Conservation (phyloP, 2,888 invertebrate genomes). For the Tiphia femorata region DNA sequence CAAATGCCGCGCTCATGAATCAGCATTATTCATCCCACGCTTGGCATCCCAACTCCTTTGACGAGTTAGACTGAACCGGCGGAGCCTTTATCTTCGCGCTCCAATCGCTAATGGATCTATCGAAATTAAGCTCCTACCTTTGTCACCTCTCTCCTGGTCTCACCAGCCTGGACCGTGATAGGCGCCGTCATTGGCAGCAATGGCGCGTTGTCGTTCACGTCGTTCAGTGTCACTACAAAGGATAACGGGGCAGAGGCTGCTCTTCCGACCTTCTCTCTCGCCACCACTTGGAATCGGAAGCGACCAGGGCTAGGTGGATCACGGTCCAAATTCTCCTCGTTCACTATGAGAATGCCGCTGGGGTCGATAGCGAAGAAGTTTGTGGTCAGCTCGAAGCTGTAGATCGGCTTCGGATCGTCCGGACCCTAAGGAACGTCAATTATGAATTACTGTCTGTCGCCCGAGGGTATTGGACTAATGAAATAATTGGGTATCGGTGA, state of each 20-base stretch:
- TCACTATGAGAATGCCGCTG: constrained; percentile 81
- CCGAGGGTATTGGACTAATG: too few relatives aligned
- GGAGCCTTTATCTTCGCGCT: too few relatives aligned
- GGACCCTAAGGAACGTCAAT: constrained; percentile 73
- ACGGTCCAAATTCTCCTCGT: constrained; percentile 86
- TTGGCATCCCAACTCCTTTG: too few relatives aligned
- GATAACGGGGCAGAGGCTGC: constrained; percentile 88
- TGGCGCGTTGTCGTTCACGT: constrained; percentile 91
- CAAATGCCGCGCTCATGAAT: too few relatives aligned
- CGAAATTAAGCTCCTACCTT: constrained; percentile 71
- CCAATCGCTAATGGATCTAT: too few relatives aligned
- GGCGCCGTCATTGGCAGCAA: constrained; percentile 84
- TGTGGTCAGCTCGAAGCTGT: constrained; percentile 87
- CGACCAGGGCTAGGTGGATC: constrained; percentile 88
- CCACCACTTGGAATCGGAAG: constrained; percentile 90
- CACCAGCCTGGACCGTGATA: constrained; percentile 84
- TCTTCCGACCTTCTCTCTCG: constrained; percentile 81
- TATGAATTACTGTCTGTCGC: too few relatives aligned
- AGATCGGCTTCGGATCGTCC: constrained; percentile 83
- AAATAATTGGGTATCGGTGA: too few relatives aligned
- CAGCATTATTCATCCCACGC: too few relatives aligned
- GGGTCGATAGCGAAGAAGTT: constrained; percentile 84
- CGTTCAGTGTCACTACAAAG: constrained; percentile 81
- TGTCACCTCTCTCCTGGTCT: constrained; percentile 77
- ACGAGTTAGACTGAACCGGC: too few relatives aligned